Conservation (phyloP, 1,140 invertebrate genomes). For the Rhyacophila brunnea region DNA sequence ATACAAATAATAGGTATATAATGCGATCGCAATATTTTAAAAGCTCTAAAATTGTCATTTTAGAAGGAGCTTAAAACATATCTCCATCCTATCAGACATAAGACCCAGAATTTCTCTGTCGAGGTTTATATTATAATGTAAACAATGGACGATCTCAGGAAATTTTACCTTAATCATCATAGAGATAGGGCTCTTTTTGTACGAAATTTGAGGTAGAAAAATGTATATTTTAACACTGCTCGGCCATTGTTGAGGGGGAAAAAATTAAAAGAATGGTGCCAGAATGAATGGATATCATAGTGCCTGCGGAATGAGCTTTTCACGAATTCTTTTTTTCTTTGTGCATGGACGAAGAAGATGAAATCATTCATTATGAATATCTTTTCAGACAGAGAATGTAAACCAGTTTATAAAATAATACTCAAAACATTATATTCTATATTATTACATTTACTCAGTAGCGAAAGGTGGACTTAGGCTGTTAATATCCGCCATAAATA, state of each 20-base stretch:
- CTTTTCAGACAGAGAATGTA: not conserved
- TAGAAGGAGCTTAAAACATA: too few species aligned
- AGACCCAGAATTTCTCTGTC: too few species aligned
- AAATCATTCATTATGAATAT: constrained; percentile 25
- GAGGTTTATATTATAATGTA: too few species aligned
- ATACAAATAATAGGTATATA: too few species aligned
- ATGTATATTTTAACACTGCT: constrained; percentile 34
- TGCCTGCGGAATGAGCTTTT: constrained; percentile 16
- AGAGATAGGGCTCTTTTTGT: constrained; percentile 33
- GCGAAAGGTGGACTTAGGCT: too few species aligned
- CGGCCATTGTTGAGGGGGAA: constrained; percentile 26
- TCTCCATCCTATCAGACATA: too few species aligned
- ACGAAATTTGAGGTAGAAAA: constrained; percentile 30
- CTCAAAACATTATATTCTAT: too few species aligned
- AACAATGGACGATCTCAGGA: constrained; percentile 26
- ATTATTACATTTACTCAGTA: too few species aligned
- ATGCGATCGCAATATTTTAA: too few species aligned
- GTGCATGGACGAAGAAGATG: constrained; percentile 10
- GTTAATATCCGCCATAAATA: too few species aligned
- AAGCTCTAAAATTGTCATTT: too few species aligned
- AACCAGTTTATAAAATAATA: too few species aligned
- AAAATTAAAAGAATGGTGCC: constrained; percentile 31
- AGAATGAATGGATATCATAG: constrained; percentile 33
- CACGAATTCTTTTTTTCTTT: constrained; percentile 16
- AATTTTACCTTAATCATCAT: constrained; percentile 36